Evolutionary conservation across 2,888 invertebrate genomes (phyloP).

Genomic region (Hypercompe scribonia): DNA sequence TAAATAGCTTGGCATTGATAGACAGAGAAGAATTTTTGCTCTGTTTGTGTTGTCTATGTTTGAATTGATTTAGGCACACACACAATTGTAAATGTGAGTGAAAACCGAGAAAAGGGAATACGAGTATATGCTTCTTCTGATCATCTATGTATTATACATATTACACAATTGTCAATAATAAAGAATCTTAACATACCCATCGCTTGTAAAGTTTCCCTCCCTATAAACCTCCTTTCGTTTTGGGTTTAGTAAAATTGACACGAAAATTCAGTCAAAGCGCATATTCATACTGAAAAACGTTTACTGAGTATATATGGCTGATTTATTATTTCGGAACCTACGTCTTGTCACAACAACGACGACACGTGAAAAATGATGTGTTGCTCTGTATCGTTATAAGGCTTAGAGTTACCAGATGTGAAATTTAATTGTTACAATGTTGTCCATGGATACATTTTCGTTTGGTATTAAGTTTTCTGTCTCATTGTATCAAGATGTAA

Average conservation of each 20-base stretch:
- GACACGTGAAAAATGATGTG: constrained; percentile 71
- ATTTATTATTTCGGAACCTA: constrained; percentile 66
- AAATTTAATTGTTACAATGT: constrained; percentile 40
- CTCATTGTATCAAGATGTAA: neutral
- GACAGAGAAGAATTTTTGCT: constrained; percentile 45
- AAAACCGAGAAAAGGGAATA: neutral
- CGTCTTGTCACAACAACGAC: constrained; percentile 28
- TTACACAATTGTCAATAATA: neutral
- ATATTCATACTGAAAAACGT: constrained; percentile 45
- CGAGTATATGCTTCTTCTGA: too few relatives aligned
- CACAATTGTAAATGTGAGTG: neutral
- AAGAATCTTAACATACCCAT: neutral
- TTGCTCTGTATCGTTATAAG: constrained; percentile 43
- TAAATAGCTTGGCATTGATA: constrained; percentile 65
- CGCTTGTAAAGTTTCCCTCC: neutral
- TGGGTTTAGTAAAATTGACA: neutral
- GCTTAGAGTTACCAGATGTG: constrained; percentile 37
- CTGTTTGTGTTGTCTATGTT: constrained; percentile 25
- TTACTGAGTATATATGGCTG: constrained; percentile 55
- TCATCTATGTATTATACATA: too few relatives aligned
- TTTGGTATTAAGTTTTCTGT: neutral
- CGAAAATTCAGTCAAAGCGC: constrained; percentile 37
- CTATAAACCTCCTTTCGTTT: neutral
- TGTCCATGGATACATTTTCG: too few relatives aligned
- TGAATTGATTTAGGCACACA: constrained; percentile 2